Percentiles rank a stretch among this genome's conserved stretches.
Evolutionary conservation across 1,140 invertebrate species (phyloP).

Genomic region (Atta texana): DNA sequence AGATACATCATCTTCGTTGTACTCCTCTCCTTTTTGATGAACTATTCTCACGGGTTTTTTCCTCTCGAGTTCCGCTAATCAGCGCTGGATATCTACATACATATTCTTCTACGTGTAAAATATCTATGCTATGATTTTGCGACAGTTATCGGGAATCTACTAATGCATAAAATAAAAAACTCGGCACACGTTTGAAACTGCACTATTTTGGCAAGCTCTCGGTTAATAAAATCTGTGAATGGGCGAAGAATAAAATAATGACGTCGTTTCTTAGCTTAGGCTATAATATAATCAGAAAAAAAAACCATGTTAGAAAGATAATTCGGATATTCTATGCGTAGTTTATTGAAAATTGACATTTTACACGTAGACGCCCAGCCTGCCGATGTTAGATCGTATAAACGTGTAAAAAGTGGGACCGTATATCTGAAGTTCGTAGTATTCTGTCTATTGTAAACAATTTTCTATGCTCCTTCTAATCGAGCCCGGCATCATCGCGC

Average conservation of each 20-base stretch:
- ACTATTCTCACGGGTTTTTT: background rate
- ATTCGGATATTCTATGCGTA: background rate
- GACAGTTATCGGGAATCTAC: background rate
- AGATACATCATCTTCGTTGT: background rate
- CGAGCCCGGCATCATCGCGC: background rate
- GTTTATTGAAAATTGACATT: constrained; percentile 7
- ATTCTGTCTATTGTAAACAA: constrained; percentile 12
- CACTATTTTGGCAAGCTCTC: background rate
- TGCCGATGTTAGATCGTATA: background rate
- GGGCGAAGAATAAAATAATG: background rate
- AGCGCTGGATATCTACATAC: constrained; percentile 9
- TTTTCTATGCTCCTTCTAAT: constrained; percentile 50
- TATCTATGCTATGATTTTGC: background rate
- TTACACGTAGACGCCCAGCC: background rate
- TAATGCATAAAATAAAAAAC: background rate
- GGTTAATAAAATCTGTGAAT: background rate
- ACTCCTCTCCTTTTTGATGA: background rate
- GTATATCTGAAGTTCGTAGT: constrained; percentile 16
- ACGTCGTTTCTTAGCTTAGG: background rate
- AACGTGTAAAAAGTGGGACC: constrained; percentile 35
- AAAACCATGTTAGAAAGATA: background rate
- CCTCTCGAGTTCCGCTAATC: background rate
- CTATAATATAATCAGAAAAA: background rate
- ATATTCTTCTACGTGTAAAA: constrained; percentile 31
- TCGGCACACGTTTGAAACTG: constrained; percentile 4